Conservation (phyloP, 2,888 invertebrate genomes). For the Rhaphigaster nebulosa region DNA sequence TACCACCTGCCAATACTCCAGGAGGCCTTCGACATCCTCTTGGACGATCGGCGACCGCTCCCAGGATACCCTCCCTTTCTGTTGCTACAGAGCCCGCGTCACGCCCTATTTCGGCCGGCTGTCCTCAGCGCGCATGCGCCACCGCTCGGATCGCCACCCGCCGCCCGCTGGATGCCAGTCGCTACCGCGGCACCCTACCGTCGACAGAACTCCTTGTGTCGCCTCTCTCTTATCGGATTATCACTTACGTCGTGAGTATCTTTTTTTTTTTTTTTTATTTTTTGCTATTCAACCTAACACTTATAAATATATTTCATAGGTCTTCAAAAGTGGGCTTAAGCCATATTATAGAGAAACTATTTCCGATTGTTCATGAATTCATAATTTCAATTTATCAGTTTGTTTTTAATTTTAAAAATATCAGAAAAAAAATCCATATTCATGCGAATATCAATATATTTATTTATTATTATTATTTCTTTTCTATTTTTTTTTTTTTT, state of each 20-base stretch:
- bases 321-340: not conserved
- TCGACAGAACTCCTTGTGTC: constrained; percentile 20
- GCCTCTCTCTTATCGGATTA: constrained; percentile 38
- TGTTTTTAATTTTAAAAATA: not conserved
- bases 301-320: not conserved
- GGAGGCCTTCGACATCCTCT: not conserved
- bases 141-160: not conserved
- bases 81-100: constrained; percentile 27
- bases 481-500: too few species aligned
- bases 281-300: not conserved
- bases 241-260: constrained; percentile 40
- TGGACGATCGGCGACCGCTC: not conserved
- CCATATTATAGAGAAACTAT: too few species aligned
- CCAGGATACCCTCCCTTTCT: not conserved
- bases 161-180: not conserved
- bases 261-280: not conserved
- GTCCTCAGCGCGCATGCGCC: constrained; percentile 5
- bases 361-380: not conserved
- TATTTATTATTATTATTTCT: too few species aligned
- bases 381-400: not conserved
- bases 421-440: too few species aligned
- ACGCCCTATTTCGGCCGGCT: constrained; percentile 21
- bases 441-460: too few species aligned
- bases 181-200: constrained; percentile 30
- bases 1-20: not conserved